These are phyloP conservation scores for Pleuronectes platessa DNA, from an alignment of 2,113 vertebrate species.

Conservation along the genomic window DNA sequence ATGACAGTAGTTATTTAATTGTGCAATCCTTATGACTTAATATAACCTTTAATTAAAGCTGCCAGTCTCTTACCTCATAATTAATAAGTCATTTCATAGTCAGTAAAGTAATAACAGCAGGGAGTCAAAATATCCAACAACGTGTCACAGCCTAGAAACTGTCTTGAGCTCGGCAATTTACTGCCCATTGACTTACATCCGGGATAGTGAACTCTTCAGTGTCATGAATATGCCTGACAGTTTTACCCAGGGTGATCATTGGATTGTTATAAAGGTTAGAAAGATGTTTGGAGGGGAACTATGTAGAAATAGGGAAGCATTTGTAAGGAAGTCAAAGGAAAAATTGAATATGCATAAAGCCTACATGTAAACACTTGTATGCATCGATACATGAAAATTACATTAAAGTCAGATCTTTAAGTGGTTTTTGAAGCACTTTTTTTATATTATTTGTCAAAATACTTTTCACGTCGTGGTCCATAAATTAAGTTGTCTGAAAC, in stretches of 20 bases:
- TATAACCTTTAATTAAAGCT: conserved; percentile 63
- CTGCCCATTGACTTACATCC: conserved; percentile 79
- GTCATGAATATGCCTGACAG: conserved; percentile 84
- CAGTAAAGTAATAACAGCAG: conserved; percentile 55
- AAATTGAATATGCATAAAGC: not conserved
- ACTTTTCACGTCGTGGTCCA: too few relatives aligned
- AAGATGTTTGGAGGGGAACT: conserved; percentile 2
- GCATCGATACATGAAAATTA: too few relatives aligned
- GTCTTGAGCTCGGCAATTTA: conserved; percentile 41
- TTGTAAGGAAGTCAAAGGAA: not conserved
- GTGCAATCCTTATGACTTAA: conserved; percentile 51
- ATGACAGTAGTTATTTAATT: conserved; percentile 61
- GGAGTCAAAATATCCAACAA: conserved; percentile 61
- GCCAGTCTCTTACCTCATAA: conserved; percentile 57
- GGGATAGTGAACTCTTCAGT: conserved; percentile 85
- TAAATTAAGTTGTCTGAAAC: too few relatives aligned
- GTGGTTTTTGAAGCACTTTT: too few relatives aligned
- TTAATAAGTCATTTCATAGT: conserved; percentile 59
- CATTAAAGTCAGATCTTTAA: too few relatives aligned
- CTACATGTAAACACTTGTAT: too few relatives aligned
- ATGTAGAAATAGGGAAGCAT: not conserved
- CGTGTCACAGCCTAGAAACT: conserved; percentile 44
- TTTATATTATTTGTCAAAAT: too few relatives aligned
- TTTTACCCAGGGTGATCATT: conserved; percentile 84
- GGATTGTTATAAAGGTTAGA: conserved; percentile 82